Evolutionary conservation across 2,797 vertebrate species (phyloP).

Genomic region (Acrocephalus scirpaceus): DNA sequence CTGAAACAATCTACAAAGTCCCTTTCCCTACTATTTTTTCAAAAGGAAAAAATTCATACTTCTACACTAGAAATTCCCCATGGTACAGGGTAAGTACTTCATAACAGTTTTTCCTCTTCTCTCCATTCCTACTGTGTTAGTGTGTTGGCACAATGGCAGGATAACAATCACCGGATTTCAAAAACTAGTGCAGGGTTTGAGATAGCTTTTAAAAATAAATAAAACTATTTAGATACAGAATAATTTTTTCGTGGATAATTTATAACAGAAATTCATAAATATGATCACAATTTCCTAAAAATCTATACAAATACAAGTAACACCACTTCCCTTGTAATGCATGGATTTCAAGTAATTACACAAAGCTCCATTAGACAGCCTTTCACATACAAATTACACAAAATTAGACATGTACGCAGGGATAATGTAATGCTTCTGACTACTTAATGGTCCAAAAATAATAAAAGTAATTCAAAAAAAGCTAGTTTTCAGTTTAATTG

Average conservation of each 20-base stretch:
- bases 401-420: constrained; percentile 53
- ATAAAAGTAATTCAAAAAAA: constrained; percentile 87
- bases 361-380: constrained; percentile 37
- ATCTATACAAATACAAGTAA: constrained; percentile 56
- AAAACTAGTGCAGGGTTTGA: constrained; percentile 24
- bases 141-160: not conserved
- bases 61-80: not conserved
- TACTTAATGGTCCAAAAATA: constrained; percentile 56
- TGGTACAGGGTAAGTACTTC: not conserved
- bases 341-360: constrained; percentile 49
- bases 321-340: constrained; percentile 53
- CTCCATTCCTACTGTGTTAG: not conserved
- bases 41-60: not conserved
- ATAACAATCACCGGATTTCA: constrained; percentile 25
- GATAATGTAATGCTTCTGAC: constrained; percentile 47
- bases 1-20: not conserved
- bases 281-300: constrained; percentile 70
- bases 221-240: constrained; percentile 37
- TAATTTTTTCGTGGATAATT: constrained; percentile 9
- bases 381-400: constrained; percentile 58
- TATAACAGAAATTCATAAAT: constrained; percentile 67
- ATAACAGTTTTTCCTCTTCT: not conserved
- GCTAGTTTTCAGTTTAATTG: constrained; percentile 98
- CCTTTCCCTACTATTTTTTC: not conserved
- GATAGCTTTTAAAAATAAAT: constrained; percentile 67